Percentiles rank a stretch among this genome's conserved stretches.
Evolutionary conservation across 2,113 vertebrate species (phyloP).

Genomic region (Myiozetetes cayanensis): DNA sequence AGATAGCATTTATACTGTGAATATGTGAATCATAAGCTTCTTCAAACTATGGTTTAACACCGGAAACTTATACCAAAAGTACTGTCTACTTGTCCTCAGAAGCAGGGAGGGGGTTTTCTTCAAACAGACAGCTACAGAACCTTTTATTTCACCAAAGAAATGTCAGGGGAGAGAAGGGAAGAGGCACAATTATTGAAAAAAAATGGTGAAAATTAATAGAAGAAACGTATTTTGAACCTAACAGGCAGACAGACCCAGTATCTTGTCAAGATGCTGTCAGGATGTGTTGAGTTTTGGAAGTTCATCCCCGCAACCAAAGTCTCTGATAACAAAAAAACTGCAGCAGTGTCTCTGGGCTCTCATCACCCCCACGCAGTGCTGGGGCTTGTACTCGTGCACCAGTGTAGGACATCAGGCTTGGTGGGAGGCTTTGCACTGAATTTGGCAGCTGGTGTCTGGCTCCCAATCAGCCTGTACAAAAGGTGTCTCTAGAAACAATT

Average conservation of each 20-base stretch:
- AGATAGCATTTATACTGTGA: background rate
- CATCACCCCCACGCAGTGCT: rapidly evolving
- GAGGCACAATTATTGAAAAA: background rate
- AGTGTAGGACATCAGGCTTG: background rate
- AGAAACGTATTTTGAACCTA: background rate
- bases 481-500: background rate
- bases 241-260: background rate
- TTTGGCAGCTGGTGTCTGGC: background rate
- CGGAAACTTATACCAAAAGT: background rate
- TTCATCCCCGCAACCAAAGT: rapidly evolving
- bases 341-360: background rate
- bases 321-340: background rate
- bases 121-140: background rate
- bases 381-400: rapidly evolving
- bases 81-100: background rate
- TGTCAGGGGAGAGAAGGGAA: background rate
- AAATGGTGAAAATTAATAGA: background rate
- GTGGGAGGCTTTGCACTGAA: background rate
- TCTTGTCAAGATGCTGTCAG: background rate
- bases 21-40: conserved; percentile 26
- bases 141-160: background rate
- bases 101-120: background rate
- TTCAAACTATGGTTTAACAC: background rate
- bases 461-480: background rate
- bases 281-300: background rate